Evolutionary conservation across 2,888 invertebrate species (phyloP).

Genomic region (Stenodema calcarata): DNA sequence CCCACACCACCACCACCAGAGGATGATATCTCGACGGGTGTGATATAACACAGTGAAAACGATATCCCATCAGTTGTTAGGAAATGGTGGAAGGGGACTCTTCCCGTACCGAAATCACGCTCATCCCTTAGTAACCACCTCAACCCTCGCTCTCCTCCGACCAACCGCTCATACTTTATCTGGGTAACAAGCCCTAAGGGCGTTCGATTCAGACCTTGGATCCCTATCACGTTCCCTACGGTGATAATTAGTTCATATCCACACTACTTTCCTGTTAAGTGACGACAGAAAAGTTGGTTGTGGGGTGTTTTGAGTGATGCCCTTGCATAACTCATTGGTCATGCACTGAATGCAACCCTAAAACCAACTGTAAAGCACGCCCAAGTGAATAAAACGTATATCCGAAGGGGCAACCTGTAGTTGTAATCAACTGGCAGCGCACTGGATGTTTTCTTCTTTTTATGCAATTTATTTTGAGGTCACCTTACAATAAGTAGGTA

Average conservation of each 20-base stretch:
- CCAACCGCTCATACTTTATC: neutral
- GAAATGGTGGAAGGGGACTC: neutral
- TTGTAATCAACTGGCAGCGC: too few species aligned
- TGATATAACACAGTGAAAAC: constrained; percentile 33
- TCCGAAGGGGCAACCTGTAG: too few species aligned
- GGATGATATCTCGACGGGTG: neutral
- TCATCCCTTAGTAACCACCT: neutral
- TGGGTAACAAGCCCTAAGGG: neutral
- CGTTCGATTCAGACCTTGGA: constrained; percentile 1
- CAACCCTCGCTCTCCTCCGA: neutral
- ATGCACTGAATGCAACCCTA: too few species aligned
- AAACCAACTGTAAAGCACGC: too few species aligned
- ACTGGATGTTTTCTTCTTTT: too few species aligned
- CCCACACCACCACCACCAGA: neutral
- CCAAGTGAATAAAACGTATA: too few species aligned
- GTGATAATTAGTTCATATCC: constrained; percentile 12
- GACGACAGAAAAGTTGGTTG: too few species aligned
- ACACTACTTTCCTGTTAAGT: neutral
- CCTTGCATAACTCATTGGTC: too few species aligned
- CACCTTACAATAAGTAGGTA: too few species aligned
- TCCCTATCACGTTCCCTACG: constrained; percentile 14
- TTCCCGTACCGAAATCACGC: neutral
- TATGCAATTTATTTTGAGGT: too few species aligned
- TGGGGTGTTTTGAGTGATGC: too few species aligned
- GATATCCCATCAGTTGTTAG: constrained; percentile 16